Percentiles rank a stretch among this genome's conserved stretches.
phyloP scores from a whole-genome alignment of 2,888 invertebrate species.

The Sinohyriopsis cumingii region DNA sequence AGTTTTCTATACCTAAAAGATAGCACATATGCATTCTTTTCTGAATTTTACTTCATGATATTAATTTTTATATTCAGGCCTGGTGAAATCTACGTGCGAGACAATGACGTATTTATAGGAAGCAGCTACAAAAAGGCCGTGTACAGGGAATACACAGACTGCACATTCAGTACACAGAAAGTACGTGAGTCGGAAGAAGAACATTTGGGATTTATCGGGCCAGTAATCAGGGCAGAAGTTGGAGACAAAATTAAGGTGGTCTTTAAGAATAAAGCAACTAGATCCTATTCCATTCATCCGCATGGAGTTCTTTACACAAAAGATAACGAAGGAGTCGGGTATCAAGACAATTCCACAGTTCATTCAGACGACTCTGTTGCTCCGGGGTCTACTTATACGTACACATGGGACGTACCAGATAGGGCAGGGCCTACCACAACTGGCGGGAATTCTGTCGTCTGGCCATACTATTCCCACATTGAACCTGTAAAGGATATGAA shows the following conservation, averaged over 20 bases:
- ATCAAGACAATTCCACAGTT: constrained; percentile 16
- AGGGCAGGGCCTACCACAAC: constrained; percentile 15
- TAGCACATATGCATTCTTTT: too few species aligned
- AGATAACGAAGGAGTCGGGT: constrained; percentile 36
- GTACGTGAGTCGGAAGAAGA: constrained; percentile 13
- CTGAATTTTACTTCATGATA: too few species aligned
- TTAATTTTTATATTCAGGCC: constrained; percentile 7
- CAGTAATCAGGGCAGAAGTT: constrained; percentile 35
- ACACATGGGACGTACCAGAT: constrained; percentile 25
- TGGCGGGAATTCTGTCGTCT: constrained; percentile 37
- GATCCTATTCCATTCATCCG: constrained; percentile 38
- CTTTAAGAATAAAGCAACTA: constrained; percentile 31
- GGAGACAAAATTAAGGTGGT: constrained; percentile 33
- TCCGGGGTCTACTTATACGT: constrained; percentile 27
- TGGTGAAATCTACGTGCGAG: constrained; percentile 12
- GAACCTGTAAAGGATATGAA: constrained; percentile 40
- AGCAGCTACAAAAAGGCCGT: constrained; percentile 38
- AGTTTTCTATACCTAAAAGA: too few species aligned
- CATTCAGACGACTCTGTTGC: background rate
- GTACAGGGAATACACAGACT: constrained; percentile 35
- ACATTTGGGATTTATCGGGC: constrained; percentile 44
- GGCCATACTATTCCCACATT: constrained; percentile 45
- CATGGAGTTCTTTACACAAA: constrained; percentile 44
- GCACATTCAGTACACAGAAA: constrained; percentile 21
- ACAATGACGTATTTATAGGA: constrained; percentile 28